Conservation (phyloP, 2,888 invertebrate genomes). For the Xestia xanthographa region DNA sequence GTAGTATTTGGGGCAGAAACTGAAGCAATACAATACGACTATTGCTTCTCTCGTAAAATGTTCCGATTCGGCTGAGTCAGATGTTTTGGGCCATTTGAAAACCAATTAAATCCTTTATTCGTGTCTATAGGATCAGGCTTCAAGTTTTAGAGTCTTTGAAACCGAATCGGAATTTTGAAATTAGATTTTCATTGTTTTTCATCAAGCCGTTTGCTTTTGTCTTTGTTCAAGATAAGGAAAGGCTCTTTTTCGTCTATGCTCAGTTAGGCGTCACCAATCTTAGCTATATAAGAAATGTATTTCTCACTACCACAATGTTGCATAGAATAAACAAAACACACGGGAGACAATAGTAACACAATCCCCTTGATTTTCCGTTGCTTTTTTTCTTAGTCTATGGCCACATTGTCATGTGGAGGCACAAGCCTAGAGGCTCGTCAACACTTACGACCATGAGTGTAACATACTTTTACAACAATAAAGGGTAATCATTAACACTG, state of each 20-base stretch:
- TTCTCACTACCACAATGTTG: constrained; percentile 31
- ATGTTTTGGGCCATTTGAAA: constrained; percentile 10
- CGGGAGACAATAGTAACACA: constrained; percentile 26
- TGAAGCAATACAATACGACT: not conserved
- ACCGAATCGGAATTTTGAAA: constrained; percentile 7
- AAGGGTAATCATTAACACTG: no score
- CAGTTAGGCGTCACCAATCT: not conserved
- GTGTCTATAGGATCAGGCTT: not conserved
- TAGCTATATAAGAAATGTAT: not conserved
- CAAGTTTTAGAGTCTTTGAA: not conserved
- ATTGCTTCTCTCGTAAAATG: constrained; percentile 9
- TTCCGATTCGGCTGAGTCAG: not conserved
- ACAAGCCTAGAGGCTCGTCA: not conserved
- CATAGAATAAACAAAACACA: constrained; percentile 8
- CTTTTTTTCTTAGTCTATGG: constrained; percentile 14
- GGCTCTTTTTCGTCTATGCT: not conserved
- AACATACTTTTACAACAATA: no score
- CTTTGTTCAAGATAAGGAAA: not conserved
- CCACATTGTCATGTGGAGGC: not conserved
- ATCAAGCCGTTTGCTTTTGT: not conserved
- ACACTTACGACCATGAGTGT: no score
- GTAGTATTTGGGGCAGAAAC: constrained; percentile 21
- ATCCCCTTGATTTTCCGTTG: constrained; percentile 6
- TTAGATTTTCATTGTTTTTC: not conserved
- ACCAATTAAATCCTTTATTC: not conserved